Conservation (phyloP, 1,140 invertebrate species). For the Sesamia nonagrioides region DNA sequence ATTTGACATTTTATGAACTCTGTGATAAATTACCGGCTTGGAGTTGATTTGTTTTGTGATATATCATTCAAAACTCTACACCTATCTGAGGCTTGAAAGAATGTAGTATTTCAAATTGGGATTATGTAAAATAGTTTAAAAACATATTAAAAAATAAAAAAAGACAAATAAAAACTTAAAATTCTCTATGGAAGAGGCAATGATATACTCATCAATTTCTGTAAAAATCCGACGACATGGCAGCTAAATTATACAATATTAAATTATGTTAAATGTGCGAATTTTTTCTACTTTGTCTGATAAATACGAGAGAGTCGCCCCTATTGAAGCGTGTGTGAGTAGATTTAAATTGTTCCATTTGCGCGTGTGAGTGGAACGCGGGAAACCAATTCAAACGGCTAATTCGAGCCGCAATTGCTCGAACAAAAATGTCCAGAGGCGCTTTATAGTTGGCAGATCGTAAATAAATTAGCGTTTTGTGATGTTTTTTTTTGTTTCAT, state of each 20-base stretch:
- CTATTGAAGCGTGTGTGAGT: conserved; percentile 57
- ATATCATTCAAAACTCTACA: conserved; percentile 2
- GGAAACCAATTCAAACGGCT: conserved; percentile 78
- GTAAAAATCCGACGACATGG: neutral
- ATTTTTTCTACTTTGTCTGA: neutral
- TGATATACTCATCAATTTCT: neutral
- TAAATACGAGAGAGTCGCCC: conserved; percentile 20
- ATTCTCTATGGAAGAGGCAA: neutral
- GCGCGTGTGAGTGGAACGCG: conserved; percentile 62
- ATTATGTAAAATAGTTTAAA: neutral
- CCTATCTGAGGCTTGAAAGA: neutral
- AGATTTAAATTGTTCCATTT: conserved; percentile 64
- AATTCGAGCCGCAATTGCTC: conserved; percentile 70
- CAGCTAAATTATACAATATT: neutral
- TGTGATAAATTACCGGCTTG: conserved; percentile 1
- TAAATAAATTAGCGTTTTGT: conserved; percentile 70
- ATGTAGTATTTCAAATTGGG: neutral
- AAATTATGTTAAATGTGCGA: neutral
- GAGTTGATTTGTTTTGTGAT: conserved; percentile 27
- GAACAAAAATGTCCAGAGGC: conserved; percentile 38
- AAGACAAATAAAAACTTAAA: neutral
- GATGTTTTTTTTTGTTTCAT: conserved; percentile 41
- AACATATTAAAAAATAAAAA: neutral
- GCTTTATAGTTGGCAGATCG: conserved; percentile 51
- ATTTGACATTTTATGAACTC: conserved; percentile 17